A percentile compares a stretch with the other conserved stretches of the same genome.
Conservation (phyloP, 2,113 vertebrate genomes). For the Peromyscus leucopus region DNA sequence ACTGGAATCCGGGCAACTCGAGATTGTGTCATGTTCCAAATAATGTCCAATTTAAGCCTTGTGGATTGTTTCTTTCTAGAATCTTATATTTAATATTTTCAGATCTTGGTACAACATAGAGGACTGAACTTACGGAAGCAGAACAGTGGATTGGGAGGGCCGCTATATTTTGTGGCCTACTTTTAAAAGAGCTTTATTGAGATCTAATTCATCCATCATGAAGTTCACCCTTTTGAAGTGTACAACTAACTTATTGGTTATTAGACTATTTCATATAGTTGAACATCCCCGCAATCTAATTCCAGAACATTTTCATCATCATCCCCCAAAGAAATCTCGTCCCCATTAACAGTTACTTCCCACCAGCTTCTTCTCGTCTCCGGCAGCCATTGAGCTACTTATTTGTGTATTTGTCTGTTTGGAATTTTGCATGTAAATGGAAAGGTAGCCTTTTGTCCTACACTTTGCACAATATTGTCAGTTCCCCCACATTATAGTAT, state of each 20-base stretch:
- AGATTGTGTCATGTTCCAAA: neutral
- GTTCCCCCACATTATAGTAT: neutral
- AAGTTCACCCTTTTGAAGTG: neutral
- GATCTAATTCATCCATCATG: neutral
- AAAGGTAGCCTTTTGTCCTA: neutral
- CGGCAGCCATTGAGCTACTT: neutral
- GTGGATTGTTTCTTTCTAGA: neutral
- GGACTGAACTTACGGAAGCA: neutral
- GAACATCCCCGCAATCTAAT: neutral
- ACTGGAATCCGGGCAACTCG: too few relatives aligned
- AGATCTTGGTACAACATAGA: neutral
- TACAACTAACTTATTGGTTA: too few relatives aligned
- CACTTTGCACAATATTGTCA: neutral
- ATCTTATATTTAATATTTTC: neutral
- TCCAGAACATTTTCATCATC: neutral
- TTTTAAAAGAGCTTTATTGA: conserved; percentile 43
- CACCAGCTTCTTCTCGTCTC: neutral
- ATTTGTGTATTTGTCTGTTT: neutral
- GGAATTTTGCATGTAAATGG: neutral
- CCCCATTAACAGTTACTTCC: neutral
- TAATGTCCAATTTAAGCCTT: neutral
- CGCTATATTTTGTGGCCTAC: neutral
- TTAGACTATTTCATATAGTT: neutral
- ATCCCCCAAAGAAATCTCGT: neutral
- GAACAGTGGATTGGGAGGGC: neutral